Percentiles rank a stretch among this genome's conserved stretches.
Evolutionary conservation across 2,113 vertebrate genomes (phyloP).

Genomic region (Carettochelys insculpta): DNA sequence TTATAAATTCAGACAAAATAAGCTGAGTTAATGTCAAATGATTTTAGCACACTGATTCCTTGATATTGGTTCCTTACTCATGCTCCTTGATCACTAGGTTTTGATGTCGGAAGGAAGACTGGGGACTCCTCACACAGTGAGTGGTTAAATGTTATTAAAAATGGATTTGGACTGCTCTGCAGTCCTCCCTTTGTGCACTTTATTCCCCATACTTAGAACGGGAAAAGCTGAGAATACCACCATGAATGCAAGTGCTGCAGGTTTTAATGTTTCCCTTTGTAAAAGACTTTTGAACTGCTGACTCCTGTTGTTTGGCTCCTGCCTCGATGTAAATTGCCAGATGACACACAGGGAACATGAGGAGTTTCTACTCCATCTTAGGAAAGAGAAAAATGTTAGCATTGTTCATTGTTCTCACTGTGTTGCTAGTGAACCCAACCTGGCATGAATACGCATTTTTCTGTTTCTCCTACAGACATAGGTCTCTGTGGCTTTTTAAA

Average conservation of each 20-base stretch:
- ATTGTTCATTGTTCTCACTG: background rate
- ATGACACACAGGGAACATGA: background rate
- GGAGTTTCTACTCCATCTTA: background rate
- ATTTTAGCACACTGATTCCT: background rate
- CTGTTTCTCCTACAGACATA: background rate
- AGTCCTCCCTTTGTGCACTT: background rate
- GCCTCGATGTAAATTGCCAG: background rate
- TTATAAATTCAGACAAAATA: background rate
- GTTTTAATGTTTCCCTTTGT: background rate
- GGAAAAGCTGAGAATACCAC: background rate
- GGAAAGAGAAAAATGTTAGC: background rate
- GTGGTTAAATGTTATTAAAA: background rate
- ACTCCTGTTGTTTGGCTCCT: background rate
- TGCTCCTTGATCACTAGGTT: background rate
- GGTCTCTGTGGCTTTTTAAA: background rate
- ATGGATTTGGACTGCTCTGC: background rate
- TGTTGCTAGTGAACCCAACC: background rate
- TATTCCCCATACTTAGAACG: background rate
- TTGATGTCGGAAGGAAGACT: background rate
- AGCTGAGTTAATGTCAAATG: background rate
- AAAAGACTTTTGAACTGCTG: background rate
- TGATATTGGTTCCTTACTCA: background rate
- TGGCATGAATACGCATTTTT: background rate
- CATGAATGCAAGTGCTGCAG: rapidly evolving
- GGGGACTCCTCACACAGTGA: background rate